Evolutionary conservation across 2,113 vertebrate genomes (phyloP).

Genomic region (Planiliza haematocheilus): DNA sequence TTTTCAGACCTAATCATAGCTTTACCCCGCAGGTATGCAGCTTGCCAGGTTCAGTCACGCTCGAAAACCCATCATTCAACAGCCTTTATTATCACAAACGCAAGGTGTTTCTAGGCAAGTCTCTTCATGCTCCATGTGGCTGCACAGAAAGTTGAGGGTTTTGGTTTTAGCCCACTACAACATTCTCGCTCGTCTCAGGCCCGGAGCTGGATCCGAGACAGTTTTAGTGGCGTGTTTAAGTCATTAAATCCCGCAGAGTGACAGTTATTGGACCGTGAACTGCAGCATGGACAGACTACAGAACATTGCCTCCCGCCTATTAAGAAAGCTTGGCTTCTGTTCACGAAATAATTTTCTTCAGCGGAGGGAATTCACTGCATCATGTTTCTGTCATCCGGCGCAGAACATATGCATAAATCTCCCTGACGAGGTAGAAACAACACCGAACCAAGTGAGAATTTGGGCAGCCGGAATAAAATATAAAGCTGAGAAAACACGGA

Average conservation of each 20-base stretch:
- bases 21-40: conserved; percentile 74
- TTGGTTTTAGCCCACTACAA: conserved; percentile 4
- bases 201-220: conserved; percentile 27
- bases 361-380: conserved; percentile 44
- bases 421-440: conserved; percentile 18
- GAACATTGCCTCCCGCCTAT: conserved; percentile 19
- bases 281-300: conserved; percentile 27
- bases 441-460: background rate
- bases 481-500: conserved; percentile 9
- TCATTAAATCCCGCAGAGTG: conserved; percentile 46
- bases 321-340: conserved; percentile 32
- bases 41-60: conserved; percentile 74
- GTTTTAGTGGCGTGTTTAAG: conserved; percentile 40
- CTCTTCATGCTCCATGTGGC: conserved; percentile 48
- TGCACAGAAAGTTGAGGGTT: conserved; percentile 44
- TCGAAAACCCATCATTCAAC: conserved; percentile 60
- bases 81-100: conserved; percentile 53
- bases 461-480: background rate
- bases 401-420: conserved; percentile 53
- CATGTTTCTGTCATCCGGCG: conserved; percentile 50
- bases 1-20: conserved; percentile 68
- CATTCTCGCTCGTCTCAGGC: conserved; percentile 16
- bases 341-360: conserved; percentile 41
- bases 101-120: conserved; percentile 61
- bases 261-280: conserved; percentile 49